Conservation (phyloP, 1,140 invertebrate genomes). For the Hycleus phaleratus region DNA sequence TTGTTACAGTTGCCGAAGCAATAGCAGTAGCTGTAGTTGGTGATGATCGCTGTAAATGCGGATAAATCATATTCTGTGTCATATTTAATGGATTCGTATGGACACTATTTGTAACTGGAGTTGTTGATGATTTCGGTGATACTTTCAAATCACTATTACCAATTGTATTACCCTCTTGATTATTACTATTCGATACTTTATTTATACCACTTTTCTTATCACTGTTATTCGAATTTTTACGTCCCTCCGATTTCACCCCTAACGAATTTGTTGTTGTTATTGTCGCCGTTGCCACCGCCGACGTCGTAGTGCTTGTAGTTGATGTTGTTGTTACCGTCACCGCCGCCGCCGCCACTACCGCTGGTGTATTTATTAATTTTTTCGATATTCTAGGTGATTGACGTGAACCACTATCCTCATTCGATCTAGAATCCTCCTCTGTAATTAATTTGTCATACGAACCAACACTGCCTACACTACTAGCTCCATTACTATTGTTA, state of each 20-base stretch:
- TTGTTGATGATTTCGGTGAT: conserved; percentile 46
- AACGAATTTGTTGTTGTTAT: conserved; percentile 9
- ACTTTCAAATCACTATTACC: conserved; percentile 42
- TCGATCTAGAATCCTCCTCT: conserved; percentile 66
- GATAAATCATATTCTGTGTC: conserved; percentile 45
- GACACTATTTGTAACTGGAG: conserved; percentile 44
- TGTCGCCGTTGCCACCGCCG: neutral
- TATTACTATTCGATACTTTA: conserved; percentile 40
- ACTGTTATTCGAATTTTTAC: conserved; percentile 50
- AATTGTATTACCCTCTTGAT: conserved; percentile 22
- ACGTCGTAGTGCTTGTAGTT: no score
- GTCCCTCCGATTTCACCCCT: conserved; percentile 53
- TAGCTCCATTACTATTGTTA: conserved; percentile 62
- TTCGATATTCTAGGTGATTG: conserved; percentile 48
- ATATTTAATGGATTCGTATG: conserved; percentile 43
- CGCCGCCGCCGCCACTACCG: conserved; percentile 18
- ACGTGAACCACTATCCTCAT: conserved; percentile 49
- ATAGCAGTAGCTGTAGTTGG: conserved; percentile 53
- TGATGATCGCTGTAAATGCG: conserved; percentile 48
- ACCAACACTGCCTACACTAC: conserved; percentile 59
- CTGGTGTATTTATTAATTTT: conserved; percentile 36
- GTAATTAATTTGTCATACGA: conserved; percentile 64
- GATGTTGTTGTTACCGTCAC: no score
- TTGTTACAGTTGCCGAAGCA: conserved; percentile 48
- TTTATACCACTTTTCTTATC: conserved; percentile 43